Evolutionary conservation across 2,888 invertebrate species (phyloP), one percentile per base, ranked within the genome.

Genomic region (Ornithoptera priamus): DNA sequence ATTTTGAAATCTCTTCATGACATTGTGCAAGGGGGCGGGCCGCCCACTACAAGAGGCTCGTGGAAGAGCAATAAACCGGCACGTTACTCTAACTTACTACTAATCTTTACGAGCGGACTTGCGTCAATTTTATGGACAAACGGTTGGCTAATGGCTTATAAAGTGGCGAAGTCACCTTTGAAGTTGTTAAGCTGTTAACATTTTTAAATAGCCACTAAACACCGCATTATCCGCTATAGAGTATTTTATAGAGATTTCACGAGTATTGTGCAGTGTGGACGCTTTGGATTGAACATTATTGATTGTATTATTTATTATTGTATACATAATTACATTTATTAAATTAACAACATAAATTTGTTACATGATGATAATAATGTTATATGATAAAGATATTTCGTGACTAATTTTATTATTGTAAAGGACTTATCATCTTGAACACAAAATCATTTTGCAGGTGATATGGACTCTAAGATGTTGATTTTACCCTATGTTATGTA

Each of bases 61-160:
- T 69, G 72, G 67, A 67, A 71, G 64, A 71, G 65, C 72, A 71
- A 72, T 73, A 71, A 75, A 76, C 69, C 67, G 63, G 72, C 69
- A 65, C 70, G 70, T 75, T 74, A 72, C 75, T 67, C 50, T 67
- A 71, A 77, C 76, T 75, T 76, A 71, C 75, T 71, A 77, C 78
- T 84, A 85, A 87, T 86, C 83, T 87, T 84, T 81, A 87, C 78
- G 80, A 79, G 76, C 72, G 78, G 79, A 82, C 81, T 84, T 83
- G 81, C 82, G 85, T 86, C 86, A 83, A 85, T 80, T 84, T 86
- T 82, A 87, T 79, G 81, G 77, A 76, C 80, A 80, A 85, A 85
- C 84, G 80, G 84, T 84, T 84, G 80, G 80, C 80, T 85, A 85
- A 88, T 84, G 80, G 82, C 75, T 74, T 77, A 80, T 83, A 81